Evolutionary conservation across 2,797 vertebrate genomes (phyloP).

Genomic region (Chromis chromis): DNA sequence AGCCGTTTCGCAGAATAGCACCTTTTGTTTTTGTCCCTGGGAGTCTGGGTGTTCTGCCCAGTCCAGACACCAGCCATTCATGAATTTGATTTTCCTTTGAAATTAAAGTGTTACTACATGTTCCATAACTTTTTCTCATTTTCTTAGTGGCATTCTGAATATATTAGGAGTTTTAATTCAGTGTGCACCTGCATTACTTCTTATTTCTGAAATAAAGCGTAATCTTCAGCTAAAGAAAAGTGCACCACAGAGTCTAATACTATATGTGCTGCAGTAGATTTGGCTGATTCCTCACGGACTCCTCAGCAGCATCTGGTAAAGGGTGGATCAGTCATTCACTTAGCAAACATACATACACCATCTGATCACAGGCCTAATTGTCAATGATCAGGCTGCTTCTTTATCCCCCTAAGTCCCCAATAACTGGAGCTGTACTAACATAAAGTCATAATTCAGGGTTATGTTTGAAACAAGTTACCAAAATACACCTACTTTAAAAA

Average conservation of each 20-base stretch:
- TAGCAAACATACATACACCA: neutral
- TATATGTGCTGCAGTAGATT: neutral
- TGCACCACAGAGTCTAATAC: neutral
- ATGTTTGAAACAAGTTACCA: conserved; percentile 9
- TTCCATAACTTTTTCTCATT: conserved; percentile 9
- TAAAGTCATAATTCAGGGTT: conserved; percentile 5
- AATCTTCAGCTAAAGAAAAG: too few relatives aligned
- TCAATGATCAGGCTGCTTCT: neutral
- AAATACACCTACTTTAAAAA: neutral
- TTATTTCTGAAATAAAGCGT: neutral
- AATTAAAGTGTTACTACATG: neutral
- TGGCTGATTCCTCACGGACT: neutral
- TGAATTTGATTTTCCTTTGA: conserved; percentile 32
- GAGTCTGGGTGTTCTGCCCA: conserved; percentile 59
- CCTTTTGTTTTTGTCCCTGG: conserved; percentile 76
- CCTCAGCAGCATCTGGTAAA: conserved; percentile 12
- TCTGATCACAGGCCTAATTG: conserved; percentile 20
- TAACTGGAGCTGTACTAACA: neutral
- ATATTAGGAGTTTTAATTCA: neutral
- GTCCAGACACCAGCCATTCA: conserved; percentile 55
- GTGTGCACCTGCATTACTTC: neutral
- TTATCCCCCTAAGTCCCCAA: neutral
- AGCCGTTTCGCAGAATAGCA: conserved; percentile 73
- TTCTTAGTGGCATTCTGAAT: neutral
- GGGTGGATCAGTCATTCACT: neutral